Percentiles rank a stretch among this genome's conserved stretches.
phyloP scores from a whole-genome alignment of 2,797 vertebrate species.

The Caiman crocodilus region DNA sequence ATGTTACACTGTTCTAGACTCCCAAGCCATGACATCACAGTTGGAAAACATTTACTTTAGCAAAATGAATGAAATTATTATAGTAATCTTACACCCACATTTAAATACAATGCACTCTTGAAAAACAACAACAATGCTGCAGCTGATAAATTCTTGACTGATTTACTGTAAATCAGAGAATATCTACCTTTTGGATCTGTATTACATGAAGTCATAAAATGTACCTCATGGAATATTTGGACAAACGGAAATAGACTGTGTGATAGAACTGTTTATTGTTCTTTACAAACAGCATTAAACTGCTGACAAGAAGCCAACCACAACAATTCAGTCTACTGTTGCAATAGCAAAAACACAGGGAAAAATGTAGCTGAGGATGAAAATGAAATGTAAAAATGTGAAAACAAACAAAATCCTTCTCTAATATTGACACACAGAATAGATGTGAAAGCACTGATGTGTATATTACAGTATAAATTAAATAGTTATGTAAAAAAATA shows the following conservation, averaged over 20 bases:
- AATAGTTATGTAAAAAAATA: not conserved
- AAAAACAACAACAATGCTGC: not conserved
- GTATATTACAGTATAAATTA: not conserved
- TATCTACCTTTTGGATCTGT: conserved; percentile 25
- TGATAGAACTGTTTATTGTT: not conserved
- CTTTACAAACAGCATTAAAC: not conserved
- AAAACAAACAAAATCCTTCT: not conserved
- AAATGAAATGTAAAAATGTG: not conserved
- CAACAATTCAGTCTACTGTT: not conserved
- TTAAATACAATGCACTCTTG: conserved; percentile 3
- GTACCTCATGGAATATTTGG: conserved; percentile 15
- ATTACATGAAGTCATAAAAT: conserved; percentile 12
- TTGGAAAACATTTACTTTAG: not conserved
- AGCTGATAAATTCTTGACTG: conserved; percentile 54
- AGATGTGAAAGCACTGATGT: not conserved
- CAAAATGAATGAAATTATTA: conserved; percentile 30
- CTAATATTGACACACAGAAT: not conserved
- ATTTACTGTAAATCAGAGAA: conserved; percentile 59
- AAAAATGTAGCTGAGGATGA: not conserved
- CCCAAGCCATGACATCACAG: not conserved
- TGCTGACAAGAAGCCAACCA: not conserved
- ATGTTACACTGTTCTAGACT: not conserved
- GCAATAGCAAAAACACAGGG: not conserved
- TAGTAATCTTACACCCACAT: conserved; percentile 28
- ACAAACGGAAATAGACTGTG: not conserved